These are phyloP conservation scores for Epinotia ramella DNA, from an alignment of 2,888 invertebrate species.

Conservation along the genomic window DNA sequence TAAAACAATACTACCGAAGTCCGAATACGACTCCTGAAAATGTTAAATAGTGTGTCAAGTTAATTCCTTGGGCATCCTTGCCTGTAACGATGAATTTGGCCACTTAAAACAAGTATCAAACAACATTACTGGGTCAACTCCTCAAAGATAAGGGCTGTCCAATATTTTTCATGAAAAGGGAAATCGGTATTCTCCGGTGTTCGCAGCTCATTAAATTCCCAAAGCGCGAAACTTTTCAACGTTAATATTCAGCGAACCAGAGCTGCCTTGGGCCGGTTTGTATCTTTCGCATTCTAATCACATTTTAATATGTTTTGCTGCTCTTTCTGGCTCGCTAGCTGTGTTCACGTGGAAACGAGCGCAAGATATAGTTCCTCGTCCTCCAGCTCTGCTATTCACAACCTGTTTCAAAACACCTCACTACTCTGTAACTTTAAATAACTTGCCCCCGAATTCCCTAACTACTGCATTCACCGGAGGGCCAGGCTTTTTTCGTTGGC, in stretches of 20 bases:
- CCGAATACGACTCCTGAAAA: neutral
- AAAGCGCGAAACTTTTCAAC: slow-evolving; percentile 36
- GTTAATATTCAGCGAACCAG: slow-evolving; percentile 25
- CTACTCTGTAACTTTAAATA: too few relatives aligned
- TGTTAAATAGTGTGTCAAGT: neutral
- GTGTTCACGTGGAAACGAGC: neutral
- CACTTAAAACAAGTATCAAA: slow-evolving; percentile 1
- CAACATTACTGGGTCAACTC: neutral
- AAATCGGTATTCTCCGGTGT: slow-evolving; percentile 11
- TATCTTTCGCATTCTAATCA: neutral
- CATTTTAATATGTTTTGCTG: neutral
- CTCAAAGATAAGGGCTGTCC: slow-evolving; percentile 11
- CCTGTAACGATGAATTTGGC: neutral
- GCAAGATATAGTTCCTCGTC: neutral
- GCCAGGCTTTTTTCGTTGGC: neutral
- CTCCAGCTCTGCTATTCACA: neutral
- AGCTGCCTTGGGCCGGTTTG: neutral
- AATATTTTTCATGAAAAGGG: slow-evolving; percentile 23
- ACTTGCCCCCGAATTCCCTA: too few relatives aligned
- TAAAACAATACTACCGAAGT: too few relatives aligned
- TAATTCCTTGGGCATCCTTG: neutral
- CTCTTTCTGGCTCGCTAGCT: neutral
- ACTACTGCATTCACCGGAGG: neutral
- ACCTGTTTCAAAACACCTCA: too few relatives aligned
- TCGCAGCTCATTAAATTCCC: slow-evolving; percentile 40